phyloP scores from a whole-genome alignment of 2,113 vertebrate species.

The Erythrocebus patas region DNA sequence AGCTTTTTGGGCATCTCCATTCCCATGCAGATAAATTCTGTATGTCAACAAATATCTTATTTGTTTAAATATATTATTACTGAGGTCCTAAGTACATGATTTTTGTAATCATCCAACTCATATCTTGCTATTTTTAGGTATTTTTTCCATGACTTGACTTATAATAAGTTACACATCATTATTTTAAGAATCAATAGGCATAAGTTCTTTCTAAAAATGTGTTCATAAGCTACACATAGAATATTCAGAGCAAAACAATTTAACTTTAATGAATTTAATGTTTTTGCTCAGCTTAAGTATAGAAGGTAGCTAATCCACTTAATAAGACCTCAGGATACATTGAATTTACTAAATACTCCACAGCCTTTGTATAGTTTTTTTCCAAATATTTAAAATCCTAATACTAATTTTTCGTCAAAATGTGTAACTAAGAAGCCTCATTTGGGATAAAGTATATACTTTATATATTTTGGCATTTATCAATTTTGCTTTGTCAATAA shows the following conservation, averaged over 20 bases:
- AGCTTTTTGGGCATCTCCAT: background rate
- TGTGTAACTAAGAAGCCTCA: background rate
- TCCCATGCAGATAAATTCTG: background rate
- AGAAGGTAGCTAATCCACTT: background rate
- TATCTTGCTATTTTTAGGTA: background rate
- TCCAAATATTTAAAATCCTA: background rate
- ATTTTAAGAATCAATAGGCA: background rate
- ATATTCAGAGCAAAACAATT: slow-evolving; percentile 16
- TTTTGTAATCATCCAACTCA: background rate
- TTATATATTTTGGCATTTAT: background rate
- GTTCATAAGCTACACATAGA: background rate
- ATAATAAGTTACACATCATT: background rate
- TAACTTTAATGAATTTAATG: background rate
- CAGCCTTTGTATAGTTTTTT: background rate
- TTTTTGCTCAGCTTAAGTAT: background rate
- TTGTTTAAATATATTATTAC: background rate
- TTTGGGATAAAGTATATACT: background rate
- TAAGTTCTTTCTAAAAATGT: slow-evolving; percentile 18
- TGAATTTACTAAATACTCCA: background rate
- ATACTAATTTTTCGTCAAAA: background rate
- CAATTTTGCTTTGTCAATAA: background rate
- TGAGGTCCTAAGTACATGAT: background rate
- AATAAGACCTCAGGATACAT: background rate
- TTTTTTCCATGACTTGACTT: background rate
- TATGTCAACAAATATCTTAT: background rate